These are phyloP conservation scores for Dicranocentrus wangi DNA, from an alignment of 2,888 invertebrate genomes.

Conservation along the genomic window DNA sequence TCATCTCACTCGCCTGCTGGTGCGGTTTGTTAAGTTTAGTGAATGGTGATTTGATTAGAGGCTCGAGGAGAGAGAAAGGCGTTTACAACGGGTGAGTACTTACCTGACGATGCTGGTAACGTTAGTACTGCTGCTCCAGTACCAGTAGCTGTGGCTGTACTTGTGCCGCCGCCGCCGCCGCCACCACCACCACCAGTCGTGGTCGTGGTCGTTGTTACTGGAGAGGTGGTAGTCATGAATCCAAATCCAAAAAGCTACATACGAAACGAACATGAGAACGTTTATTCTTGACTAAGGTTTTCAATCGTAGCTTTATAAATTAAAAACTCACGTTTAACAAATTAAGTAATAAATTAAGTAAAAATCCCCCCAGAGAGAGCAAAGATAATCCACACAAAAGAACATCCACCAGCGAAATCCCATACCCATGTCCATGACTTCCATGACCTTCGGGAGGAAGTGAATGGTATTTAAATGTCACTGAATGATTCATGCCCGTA, in stretches of 20 bases:
- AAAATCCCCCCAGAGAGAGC: constrained; percentile 62
- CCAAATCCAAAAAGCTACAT: constrained; percentile 48
- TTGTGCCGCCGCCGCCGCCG: neutral
- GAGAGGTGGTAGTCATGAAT: constrained; percentile 42
- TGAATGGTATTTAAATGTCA: no score
- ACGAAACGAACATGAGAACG: neutral
- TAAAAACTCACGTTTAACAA: constrained; percentile 46
- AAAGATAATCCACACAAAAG: constrained; percentile 54
- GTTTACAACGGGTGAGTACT: no score
- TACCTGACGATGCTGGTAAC: neutral
- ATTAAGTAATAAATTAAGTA: constrained; percentile 58
- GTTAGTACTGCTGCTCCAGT: neutral
- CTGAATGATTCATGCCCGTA: no score
- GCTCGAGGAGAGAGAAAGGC: no score
- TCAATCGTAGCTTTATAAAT: neutral
- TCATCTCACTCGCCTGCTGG: no score
- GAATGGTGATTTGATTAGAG: no score
- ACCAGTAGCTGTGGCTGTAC: constrained; percentile 2
- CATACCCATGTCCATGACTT: constrained; percentile 11
- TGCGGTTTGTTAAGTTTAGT: no score
- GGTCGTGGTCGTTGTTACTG: constrained; percentile 43
- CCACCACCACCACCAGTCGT: no score
- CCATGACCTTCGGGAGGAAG: constrained; percentile 38
- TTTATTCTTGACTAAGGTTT: neutral
- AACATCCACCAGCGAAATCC: constrained; percentile 41